Evolutionary conservation across 2,888 invertebrate species (phyloP).

Genomic region (Patella pellucida): DNA sequence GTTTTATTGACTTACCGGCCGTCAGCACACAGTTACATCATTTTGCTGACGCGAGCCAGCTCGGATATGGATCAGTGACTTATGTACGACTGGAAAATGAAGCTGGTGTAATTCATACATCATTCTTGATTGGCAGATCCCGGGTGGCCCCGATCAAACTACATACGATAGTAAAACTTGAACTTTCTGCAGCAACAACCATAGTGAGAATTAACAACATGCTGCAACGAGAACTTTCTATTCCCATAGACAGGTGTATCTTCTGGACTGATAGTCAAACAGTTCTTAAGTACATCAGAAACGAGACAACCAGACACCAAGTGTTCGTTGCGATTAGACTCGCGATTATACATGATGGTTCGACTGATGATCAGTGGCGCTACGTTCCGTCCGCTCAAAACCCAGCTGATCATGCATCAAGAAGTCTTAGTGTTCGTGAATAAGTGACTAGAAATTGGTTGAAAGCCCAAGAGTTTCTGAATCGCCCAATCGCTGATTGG

Average conservation of each 20-base stretch:
- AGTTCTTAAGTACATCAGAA: constrained; percentile 14
- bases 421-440: neutral
- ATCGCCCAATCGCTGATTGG: neutral
- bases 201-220: constrained; percentile 15
- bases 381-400: neutral
- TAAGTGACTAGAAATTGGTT: neutral
- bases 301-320: constrained; percentile 12
- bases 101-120: neutral
- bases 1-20: neutral
- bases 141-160: constrained; percentile 11
- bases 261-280: constrained; percentile 23
- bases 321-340: constrained; percentile 18
- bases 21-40: constrained; percentile 2
- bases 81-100: neutral
- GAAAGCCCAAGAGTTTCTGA: too few relatives aligned
- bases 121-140: constrained; percentile 20
- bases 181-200: constrained; percentile 13
- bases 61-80: constrained; percentile 11
- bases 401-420: constrained; percentile 14
- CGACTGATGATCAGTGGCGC: neutral
- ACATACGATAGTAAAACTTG: constrained; percentile 11
- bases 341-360: neutral
- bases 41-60: constrained; percentile 1
- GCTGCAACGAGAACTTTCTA: neutral
- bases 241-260: neutral